Conservation (phyloP, 2,113 vertebrate genomes). For the Spilogale gracilis region DNA sequence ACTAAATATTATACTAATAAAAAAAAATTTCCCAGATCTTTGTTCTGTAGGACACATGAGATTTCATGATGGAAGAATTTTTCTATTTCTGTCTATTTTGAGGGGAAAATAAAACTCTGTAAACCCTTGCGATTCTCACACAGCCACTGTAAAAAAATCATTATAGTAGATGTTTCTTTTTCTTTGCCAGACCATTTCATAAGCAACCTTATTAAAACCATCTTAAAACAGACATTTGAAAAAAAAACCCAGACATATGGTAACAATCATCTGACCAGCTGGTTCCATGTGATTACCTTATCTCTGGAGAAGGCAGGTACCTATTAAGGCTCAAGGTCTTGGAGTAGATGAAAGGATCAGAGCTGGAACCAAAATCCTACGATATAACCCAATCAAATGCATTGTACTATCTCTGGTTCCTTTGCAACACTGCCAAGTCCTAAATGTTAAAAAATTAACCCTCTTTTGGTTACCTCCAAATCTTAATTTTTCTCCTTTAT, state of each 20-base stretch:
- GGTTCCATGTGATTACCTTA: conserved; percentile 27
- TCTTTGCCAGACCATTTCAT: neutral
- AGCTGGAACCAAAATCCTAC: neutral
- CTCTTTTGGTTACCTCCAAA: neutral
- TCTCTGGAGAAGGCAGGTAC: conserved; percentile 2
- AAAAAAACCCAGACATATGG: neutral
- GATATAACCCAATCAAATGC: neutral
- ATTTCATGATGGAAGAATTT: neutral
- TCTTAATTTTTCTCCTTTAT: conserved; percentile 8
- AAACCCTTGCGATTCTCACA: conserved; percentile 9
- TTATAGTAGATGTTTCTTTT: conserved; percentile 21
- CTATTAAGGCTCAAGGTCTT: neutral
- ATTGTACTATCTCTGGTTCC: neutral
- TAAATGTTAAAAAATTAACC: conserved; percentile 7
- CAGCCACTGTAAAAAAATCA: conserved; percentile 6
- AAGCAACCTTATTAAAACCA: conserved; percentile 46
- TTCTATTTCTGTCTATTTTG: conserved; percentile 49
- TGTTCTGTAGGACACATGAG: neutral
- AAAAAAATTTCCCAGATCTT: conserved; percentile 16
- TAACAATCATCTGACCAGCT: conserved; percentile 3
- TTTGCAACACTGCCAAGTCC: neutral
- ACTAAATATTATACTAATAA: neutral
- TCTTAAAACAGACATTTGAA: conserved; percentile 19
- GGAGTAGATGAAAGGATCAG: neutral
- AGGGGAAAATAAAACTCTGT: neutral